Base-by-base conservation (phyloP, 2,797 vertebrate species). In the Bradypodion ventrale region DNA sequence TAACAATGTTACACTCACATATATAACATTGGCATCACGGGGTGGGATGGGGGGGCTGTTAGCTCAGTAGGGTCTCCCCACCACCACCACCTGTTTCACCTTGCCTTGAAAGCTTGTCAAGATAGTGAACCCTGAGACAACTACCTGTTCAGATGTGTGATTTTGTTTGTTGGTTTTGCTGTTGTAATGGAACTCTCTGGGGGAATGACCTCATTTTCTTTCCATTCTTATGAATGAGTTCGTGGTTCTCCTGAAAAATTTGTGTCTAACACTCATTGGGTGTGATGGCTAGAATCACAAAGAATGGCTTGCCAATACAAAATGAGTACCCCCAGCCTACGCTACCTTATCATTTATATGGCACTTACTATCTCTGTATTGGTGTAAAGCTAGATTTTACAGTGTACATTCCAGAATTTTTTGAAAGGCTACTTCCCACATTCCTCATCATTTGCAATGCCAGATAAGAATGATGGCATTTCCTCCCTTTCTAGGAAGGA, bases 21-120 rank as follows among this genome's bases (percentile, higher is more conserved):
- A n/a, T n/a, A n/a, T n/a, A n/a, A n/a, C n/a, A n/a, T n/a, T n/a
- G n/a, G n/a, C n/a, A n/a, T n/a, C n/a, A n/a, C n/a, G n/a, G n/a
- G n/a, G n/a, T n/a, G n/a, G n/a, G n/a, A n/a, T n/a, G n/a, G n/a
- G n/a, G n/a, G n/a, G n/a, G n/a, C n/a, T n/a, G n/a, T n/a, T n/a
- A n/a, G n/a, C n/a, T n/a, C n/a, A n/a, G n/a, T n/a, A n/a, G n/a
- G n/a, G n/a, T n/a, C n/a, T n/a, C n/a, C n/a, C n/a, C n/a, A n/a
- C n/a, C n/a, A n/a, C n/a, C n/a, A n/a, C n/a, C n/a, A n/a, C n/a
- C n/a, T n/a, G n/a, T n/a, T n/a, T n/a, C n/a, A n/a, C n/a, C n/a
- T 83, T 75, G 40, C 80, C 63, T 46, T 85, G 65, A 69, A 81
- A 76, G 32, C 19, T n/a, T 62, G 32, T 76, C 73, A 70, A 46